phyloP scores from a whole-genome alignment of 2,888 invertebrate genomes.

The Tachystola acroxantha region DNA sequence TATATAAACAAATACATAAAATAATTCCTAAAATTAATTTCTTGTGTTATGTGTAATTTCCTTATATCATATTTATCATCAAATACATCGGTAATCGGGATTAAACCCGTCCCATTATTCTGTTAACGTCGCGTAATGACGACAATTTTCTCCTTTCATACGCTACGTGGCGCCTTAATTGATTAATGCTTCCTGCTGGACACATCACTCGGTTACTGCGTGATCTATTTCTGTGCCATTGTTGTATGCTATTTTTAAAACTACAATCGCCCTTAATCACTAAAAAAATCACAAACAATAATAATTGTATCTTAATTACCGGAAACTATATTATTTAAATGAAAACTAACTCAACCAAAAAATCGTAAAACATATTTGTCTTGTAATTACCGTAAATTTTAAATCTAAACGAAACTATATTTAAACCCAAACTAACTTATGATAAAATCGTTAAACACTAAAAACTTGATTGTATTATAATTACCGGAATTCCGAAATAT shows the following conservation, averaged over 20 bases:
- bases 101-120: slow-evolving; percentile 18
- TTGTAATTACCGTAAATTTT: too few relatives aligned
- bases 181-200: slow-evolving; percentile 49
- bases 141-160: slow-evolving; percentile 43
- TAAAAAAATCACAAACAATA: background rate
- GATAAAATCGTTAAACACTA: background rate
- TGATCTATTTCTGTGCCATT: slow-evolving; percentile 44
- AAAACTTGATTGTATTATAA: too few relatives aligned
- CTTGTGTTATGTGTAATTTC: too few relatives aligned
- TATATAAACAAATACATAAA: too few relatives aligned
- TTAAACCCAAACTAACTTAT: background rate
- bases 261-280: background rate
- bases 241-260: slow-evolving; percentile 21
- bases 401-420: background rate
- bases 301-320: too few relatives aligned
- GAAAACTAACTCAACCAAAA: too few relatives aligned
- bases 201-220: slow-evolving; percentile 41
- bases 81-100: too few relatives aligned
- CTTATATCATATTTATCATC: too few relatives aligned
- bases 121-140: slow-evolving; percentile 29
- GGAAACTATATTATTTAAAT: too few relatives aligned
- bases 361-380: too few relatives aligned
- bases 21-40: too few relatives aligned
- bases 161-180: slow-evolving; percentile 41
- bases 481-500: too few relatives aligned